Evolutionary conservation across 2,888 invertebrate genomes (phyloP).

Genomic region (Dryobota labecula): DNA sequence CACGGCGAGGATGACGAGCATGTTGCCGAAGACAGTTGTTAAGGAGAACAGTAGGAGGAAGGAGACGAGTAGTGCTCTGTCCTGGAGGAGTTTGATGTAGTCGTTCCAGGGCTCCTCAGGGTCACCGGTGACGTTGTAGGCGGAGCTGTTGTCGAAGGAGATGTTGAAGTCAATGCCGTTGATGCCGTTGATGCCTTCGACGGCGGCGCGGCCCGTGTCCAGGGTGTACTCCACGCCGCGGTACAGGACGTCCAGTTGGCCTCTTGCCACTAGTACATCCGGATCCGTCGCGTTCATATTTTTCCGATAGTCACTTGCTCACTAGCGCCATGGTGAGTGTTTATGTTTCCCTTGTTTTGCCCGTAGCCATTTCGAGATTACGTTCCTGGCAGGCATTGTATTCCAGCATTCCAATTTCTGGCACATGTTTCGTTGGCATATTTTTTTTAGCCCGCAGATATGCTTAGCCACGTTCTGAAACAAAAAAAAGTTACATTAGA

Average conservation of each 20-base stretch:
- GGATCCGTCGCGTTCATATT: slow-evolving; percentile 87
- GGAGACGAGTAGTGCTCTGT: slow-evolving; percentile 94
- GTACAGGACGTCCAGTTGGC: slow-evolving; percentile 83
- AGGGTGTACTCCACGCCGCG: slow-evolving; percentile 81
- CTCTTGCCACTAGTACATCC: slow-evolving; percentile 84
- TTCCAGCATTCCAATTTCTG: slow-evolving; percentile 82
- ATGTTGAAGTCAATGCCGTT: slow-evolving; percentile 81
- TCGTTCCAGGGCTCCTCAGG: slow-evolving; percentile 83
- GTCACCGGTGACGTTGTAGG: slow-evolving; percentile 77
- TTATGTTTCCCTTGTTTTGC: slow-evolving; percentile 88
- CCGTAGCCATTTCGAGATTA: slow-evolving; percentile 89
- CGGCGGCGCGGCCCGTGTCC: slow-evolving; percentile 73
- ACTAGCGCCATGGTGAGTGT: slow-evolving; percentile 86
- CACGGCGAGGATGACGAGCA: slow-evolving; percentile 98
- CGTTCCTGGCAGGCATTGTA: slow-evolving; percentile 88
- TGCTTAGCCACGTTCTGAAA: slow-evolving; percentile 80
- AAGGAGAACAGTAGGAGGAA: slow-evolving; percentile 96
- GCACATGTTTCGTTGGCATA: slow-evolving; percentile 85
- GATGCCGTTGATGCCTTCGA: slow-evolving; percentile 78
- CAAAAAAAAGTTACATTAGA: slow-evolving; percentile 73
- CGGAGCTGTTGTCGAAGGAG: slow-evolving; percentile 78
- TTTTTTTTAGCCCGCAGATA: slow-evolving; percentile 73
- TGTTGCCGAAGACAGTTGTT: slow-evolving; percentile 98
- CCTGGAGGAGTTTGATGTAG: slow-evolving; percentile 89
- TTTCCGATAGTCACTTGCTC: slow-evolving; percentile 82